Base-by-base conservation (phyloP, 1,140 invertebrate species). In the Micrasema longulum region DNA sequence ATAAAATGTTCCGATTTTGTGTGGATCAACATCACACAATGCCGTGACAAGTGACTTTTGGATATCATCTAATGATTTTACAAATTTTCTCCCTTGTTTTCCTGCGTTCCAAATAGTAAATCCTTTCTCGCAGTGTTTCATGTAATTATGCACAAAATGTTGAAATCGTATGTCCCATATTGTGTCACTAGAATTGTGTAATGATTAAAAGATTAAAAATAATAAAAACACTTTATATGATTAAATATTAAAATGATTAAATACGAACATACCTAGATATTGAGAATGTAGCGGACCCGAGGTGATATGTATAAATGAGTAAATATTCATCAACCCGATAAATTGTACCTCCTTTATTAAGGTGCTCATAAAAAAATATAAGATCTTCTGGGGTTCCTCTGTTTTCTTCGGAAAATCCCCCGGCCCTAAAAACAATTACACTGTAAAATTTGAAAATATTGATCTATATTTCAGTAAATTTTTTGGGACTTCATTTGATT, bases 21-120 rank as follows among this genome's bases (percentile, higher is more conserved):
- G 92, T 18, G 78, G 79, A 83, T 94, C 92, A 35, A 95, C 89
- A 86, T 95, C 92, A 87, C 92, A 93, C 76, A 94, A 90, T 14
- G 84, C 82, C 50, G 75, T 66, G n/a, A 93, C 91, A 84, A 91
- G 91, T 18, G 79, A 76, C 63, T 80, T 77, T 80, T 87, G 87
- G 71, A 85, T 77, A 12, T 77, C 20, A 22, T 78, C 81, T 43
- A 94, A 79, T 53, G 84, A 85, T 63, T 91, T 85, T 72, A 89
- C 92, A 65, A 94, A 87, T 80, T 86, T 88, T 76, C 90, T 82
- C 2, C 92, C 92, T 76, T 91, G 88, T 83, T 93, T 94, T 12
- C 92, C 92, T 71, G 90, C 92, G 88, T 93, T 94, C 92, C 92
- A 94, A 72, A 94, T 91, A 16, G 88, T 92, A 82, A 93, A 93